These are phyloP conservation scores for Anoplophora glabripennis DNA, from an alignment of 1,140 invertebrate genomes.

Conservation along the genomic window DNA sequence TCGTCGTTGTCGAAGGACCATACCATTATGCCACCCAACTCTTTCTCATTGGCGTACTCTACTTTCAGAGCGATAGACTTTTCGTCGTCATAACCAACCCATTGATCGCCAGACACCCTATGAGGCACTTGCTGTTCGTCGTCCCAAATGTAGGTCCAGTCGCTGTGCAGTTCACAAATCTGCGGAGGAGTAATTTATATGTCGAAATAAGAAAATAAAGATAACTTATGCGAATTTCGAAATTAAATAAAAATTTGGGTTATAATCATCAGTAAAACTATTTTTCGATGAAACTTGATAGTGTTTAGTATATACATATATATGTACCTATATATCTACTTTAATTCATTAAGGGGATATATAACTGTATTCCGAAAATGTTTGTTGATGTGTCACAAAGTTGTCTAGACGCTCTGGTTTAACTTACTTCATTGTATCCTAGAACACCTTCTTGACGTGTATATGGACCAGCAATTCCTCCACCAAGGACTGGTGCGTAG, in stretches of 20 bases:
- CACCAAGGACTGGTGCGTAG: no score
- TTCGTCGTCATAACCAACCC: constrained; percentile 44
- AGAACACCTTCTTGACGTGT: no score
- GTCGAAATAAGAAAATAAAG: constrained; percentile 2
- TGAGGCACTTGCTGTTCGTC: constrained; percentile 32
- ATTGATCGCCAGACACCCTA: constrained; percentile 36
- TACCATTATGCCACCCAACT: constrained; percentile 64
- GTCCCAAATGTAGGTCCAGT: no score
- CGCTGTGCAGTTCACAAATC: constrained; percentile 45
- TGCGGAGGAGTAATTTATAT: constrained; percentile 8
- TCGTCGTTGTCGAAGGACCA: constrained; percentile 76
- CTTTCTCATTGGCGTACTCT: constrained; percentile 52
- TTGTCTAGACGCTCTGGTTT: no score
- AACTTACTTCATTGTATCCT: no score
- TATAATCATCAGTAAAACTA: no score
- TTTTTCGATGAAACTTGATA: background rate
- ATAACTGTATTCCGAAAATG: background rate
- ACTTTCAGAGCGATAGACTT: constrained; percentile 30
- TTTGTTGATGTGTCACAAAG: no score
- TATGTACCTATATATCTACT: no score
- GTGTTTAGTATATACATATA: background rate
- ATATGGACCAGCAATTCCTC: no score
- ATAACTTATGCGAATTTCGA: no score
- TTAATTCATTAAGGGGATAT: no score
- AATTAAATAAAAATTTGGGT: background rate